Base-by-base conservation (phyloP, 2,888 invertebrate genomes). In the Bedellia somnulentella region DNA sequence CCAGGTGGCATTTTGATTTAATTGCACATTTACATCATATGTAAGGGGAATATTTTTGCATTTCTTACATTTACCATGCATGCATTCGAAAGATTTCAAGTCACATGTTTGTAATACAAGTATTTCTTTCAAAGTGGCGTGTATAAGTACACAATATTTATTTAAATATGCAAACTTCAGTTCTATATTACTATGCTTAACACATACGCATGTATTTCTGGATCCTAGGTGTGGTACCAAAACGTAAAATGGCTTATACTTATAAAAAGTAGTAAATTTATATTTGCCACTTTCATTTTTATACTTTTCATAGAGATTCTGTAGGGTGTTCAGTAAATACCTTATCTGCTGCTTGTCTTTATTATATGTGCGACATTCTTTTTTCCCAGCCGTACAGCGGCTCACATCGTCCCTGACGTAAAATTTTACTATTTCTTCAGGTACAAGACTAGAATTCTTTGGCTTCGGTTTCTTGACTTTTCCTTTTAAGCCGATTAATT, bases 181-280 rank as follows among this genome's bases (percentile, higher is more conserved):
- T 29, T 33, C 16, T 3, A 33, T 33, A 29, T 29, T 31, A 10
- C 24, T 24, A 31, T 31, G 31, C 16, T 31, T 31, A 23, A 15
- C 23, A n/a, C 31, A 32, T 9, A 28, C 11, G 12, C 28, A 28
- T 6, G 28, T 28, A 6, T 6, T 11, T 13, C 28, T 28, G 3
- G 28, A 28, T 17, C 18, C n/a, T 17, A 28, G 10, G 11, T 17
- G 10, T 8, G 18, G 18, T n/a, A 18, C 16, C 11, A 28, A 17
- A 28, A 28, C 17, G 18, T 12, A 28, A 28, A 17, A 28, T n/a
- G 18, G 28, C 13, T 24, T 24, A 8, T 12, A 12, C 13, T 24
- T 24, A 6, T 5, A 24, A 24, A 24, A 24, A 11, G 10, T 24
- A 8, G 14, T 11, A 2, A 24, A 10, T 9, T 12, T 12, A 6